Base-by-base conservation (phyloP, 2,797 vertebrate genomes). In the Spinibarbus caldwelli region DNA sequence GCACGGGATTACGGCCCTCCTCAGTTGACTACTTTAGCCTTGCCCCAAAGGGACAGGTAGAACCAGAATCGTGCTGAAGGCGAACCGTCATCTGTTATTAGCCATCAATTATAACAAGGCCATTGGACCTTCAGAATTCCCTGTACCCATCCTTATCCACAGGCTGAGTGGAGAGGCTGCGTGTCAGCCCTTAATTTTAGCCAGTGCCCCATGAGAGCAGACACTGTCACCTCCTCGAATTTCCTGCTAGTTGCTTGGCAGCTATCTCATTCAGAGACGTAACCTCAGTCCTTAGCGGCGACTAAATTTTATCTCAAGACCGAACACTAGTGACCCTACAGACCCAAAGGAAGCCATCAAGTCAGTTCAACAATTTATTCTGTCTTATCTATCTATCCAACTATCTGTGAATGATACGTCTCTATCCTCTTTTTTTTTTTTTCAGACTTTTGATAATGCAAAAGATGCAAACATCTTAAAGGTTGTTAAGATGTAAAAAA, bases 141-240 rank as follows among this genome's bases (percentile, higher is more conserved):
- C 71, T 59, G 41, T 62, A 29, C 68, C 45, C 75, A n/a, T 47
- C n/a, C 64, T 38, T 75, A 47, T 68, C 75, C 67, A 41, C 73
- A 31, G 41, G 57, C 38, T 77, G 66, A 57, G 72, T 71, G 66
- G 64, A 47, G 64, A 67, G 54, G 77, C 59, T 59, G 14, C n/a
- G 78, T 87, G 82, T 77, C 82, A 84, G 76, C 29, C 29, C 83
- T 82, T 87, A 49, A 82, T 87, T 85, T 87, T 84, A 72, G 57
- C 62, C 79, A 47, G 34, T 11, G 67, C 36, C 79, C 67, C 78
- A 21, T 57, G 86, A 49, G 86, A 78, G 5, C n/a, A 76, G 79
- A 71, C 70, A 19, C 77, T 41, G 43, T 83, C 84, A 87, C 83
- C 70, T 86, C 70, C 72, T 85, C 54, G 29, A 72, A 85, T 83